These are phyloP conservation scores for Hirtodrosophila cameraria DNA, from an alignment of 2,888 invertebrate species.

Conservation along the genomic window DNA sequence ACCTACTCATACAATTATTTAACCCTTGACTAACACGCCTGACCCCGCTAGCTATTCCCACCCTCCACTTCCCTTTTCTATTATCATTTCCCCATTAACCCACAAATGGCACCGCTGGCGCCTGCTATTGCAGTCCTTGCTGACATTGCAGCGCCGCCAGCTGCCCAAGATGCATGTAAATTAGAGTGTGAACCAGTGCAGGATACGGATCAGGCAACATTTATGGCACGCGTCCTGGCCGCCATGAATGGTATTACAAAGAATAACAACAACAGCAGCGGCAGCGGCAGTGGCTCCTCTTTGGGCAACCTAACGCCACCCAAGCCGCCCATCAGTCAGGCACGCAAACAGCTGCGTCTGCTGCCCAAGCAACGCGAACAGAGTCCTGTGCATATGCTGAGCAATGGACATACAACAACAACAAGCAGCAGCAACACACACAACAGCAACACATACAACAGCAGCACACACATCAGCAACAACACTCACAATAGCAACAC, in stretches of 20 bases:
- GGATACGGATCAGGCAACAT: conserved; percentile 61
- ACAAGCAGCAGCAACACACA: conserved; percentile 24
- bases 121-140: conserved; percentile 58
- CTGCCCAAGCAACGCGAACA: conserved; percentile 72
- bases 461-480: conserved; percentile 7
- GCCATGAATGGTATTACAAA: conserved; percentile 72
- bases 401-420: conserved; percentile 48
- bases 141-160: conserved; percentile 53
- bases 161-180: conserved; percentile 22
- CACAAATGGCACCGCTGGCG: conserved; percentile 65
- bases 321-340: conserved; percentile 78
- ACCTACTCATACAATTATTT: conserved; percentile 12
- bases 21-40: conserved; percentile 35
- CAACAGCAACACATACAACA: conserved; percentile 22
- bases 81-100: background rate
- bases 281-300: conserved; percentile 67
- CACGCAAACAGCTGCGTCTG: conserved; percentile 76
- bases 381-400: conserved; percentile 61
- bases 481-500: conserved; percentile 30
- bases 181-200: conserved; percentile 41
- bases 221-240: conserved; percentile 75
- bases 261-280: conserved; percentile 42
- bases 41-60: conserved; percentile 5
- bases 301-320: conserved; percentile 75
- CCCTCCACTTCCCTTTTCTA: background rate